Evolutionary conservation across 2,113 vertebrate species (phyloP).

Genomic region (Amphiprion percula): DNA sequence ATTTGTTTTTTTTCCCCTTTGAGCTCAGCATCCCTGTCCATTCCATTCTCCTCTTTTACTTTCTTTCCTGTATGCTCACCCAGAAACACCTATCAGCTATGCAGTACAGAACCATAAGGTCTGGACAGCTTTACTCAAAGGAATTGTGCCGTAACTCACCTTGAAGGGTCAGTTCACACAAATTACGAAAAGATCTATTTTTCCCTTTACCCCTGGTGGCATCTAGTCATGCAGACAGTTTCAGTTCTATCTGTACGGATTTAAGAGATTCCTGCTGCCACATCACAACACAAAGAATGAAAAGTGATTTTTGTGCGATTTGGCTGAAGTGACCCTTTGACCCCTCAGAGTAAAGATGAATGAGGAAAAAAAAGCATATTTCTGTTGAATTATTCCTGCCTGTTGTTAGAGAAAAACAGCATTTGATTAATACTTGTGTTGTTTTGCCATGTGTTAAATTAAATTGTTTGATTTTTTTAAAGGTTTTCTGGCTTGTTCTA

Average conservation of each 20-base stretch:
- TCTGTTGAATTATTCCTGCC: slow-evolving; percentile 5
- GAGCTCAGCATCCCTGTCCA: slow-evolving; percentile 32
- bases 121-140: slow-evolving; percentile 31
- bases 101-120: slow-evolving; percentile 15
- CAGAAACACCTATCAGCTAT: slow-evolving; percentile 1
- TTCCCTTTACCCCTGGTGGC: slow-evolving; percentile 4
- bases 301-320: slow-evolving; percentile 14
- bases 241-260: slow-evolving; percentile 32
- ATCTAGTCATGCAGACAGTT: slow-evolving; percentile 29
- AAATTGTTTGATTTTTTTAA: neutral
- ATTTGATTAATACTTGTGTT: neutral
- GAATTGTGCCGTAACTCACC: slow-evolving; percentile 47
- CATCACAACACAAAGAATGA: neutral
- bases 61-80: neutral
- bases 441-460: neutral
- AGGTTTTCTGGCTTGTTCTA: neutral
- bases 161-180: slow-evolving; percentile 48
- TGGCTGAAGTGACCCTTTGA: slow-evolving; percentile 9
- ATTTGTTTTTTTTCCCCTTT: slow-evolving; percentile 57
- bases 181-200: slow-evolving; percentile 46
- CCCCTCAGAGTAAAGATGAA: slow-evolving; percentile 15
- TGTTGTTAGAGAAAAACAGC: neutral
- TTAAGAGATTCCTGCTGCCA: slow-evolving; percentile 15
- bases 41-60: slow-evolving; percentile 30
- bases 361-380: slow-evolving; percentile 1